phyloP scores from a whole-genome alignment of 2,113 vertebrate species.

The Pipa parva region DNA sequence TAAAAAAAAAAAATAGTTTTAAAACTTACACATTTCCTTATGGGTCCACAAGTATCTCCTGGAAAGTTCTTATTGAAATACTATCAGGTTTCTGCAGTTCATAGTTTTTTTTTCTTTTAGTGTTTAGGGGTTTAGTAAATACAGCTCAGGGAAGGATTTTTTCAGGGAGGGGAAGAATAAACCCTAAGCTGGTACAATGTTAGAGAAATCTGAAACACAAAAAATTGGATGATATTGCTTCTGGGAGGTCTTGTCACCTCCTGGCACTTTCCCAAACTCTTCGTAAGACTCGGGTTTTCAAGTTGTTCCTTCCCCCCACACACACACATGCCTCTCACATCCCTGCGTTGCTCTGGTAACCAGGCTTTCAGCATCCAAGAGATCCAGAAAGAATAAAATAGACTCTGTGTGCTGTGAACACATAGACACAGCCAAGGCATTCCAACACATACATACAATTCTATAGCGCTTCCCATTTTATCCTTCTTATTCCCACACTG shows the following conservation, averaged over 20 bases:
- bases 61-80: too few relatives aligned
- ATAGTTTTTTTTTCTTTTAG: too few relatives aligned
- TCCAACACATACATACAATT: not conserved
- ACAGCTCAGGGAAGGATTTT: not conserved
- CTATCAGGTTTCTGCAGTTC: too few relatives aligned
- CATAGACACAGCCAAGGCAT: constrained; percentile 3
- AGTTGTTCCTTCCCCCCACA: constrained; percentile 2
- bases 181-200: not conserved
- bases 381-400: constrained; percentile 30
- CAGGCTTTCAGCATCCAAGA: constrained; percentile 20
- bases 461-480: not conserved
- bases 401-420: constrained; percentile 25
- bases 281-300: constrained; percentile 13
- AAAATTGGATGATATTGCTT: constrained; percentile 13
- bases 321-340: constrained; percentile 11
- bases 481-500: not conserved
- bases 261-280: constrained; percentile 33
- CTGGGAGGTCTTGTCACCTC: constrained; percentile 32
- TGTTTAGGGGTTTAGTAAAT: too few relatives aligned
- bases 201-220: too few relatives aligned
- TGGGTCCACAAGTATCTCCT: too few relatives aligned
- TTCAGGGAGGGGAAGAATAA: not conserved
- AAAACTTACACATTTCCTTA: too few relatives aligned
- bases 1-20: too few relatives aligned
- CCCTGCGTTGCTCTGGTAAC: constrained; percentile 36